Evolutionary conservation across 2,797 vertebrate genomes (phyloP).

Genomic region (Amphiprion clarkii): DNA sequence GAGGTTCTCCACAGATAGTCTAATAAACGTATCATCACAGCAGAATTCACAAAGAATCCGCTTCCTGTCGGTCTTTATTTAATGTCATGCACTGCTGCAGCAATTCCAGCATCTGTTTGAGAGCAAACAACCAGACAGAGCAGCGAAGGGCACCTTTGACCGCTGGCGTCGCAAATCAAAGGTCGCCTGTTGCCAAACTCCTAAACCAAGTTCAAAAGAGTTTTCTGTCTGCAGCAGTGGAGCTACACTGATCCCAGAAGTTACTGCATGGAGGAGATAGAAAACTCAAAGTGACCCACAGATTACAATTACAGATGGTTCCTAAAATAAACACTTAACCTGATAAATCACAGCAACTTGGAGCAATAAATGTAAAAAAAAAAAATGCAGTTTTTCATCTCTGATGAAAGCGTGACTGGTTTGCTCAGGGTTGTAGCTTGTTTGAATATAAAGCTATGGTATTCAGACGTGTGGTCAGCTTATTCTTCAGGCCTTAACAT

Average conservation of each 20-base stretch:
- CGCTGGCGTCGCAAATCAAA: slow-evolving; percentile 77
- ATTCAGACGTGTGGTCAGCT: no score
- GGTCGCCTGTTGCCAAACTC: slow-evolving; percentile 81
- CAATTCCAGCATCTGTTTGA: slow-evolving; percentile 65
- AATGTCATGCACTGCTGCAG: slow-evolving; percentile 13
- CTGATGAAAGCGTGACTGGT: not conserved
- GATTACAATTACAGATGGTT: accelerated
- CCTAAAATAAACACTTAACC: not conserved
- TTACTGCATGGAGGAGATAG: not conserved
- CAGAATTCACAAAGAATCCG: slow-evolving; percentile 10
- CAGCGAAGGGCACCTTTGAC: slow-evolving; percentile 80
- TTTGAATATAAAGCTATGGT: no score
- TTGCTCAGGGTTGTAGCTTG: not conserved
- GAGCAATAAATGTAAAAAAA: slow-evolving; percentile 18
- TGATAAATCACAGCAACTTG: not conserved
- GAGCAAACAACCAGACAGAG: slow-evolving; percentile 72
- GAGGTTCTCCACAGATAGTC: not conserved
- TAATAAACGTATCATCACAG: slow-evolving; percentile 2
- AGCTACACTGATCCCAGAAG: slow-evolving; percentile 55
- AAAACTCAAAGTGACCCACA: slow-evolving; percentile 5
- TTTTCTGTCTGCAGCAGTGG: slow-evolving; percentile 54
- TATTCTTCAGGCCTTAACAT: no score
- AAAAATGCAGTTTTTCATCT: not conserved
- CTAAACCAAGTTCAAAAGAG: slow-evolving; percentile 76
- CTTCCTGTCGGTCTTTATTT: slow-evolving; percentile 32